phyloP scores from a whole-genome alignment of 2,113 vertebrate species.

The Peromyscus leucopus region DNA sequence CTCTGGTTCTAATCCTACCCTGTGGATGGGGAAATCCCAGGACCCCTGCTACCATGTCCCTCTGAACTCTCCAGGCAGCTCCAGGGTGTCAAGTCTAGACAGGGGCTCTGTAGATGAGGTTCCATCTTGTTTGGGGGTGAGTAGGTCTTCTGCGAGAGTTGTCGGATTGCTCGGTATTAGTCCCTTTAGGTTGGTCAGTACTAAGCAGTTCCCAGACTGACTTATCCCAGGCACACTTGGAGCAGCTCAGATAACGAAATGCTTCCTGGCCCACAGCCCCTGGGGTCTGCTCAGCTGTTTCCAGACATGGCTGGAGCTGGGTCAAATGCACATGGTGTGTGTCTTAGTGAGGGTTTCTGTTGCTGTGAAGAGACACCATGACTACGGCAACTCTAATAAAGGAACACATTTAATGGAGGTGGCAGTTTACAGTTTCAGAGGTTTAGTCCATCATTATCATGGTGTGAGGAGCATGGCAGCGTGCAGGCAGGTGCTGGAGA shows the following conservation, averaged over 20 bases:
- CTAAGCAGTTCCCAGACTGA: not conserved
- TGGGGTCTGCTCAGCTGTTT: not conserved
- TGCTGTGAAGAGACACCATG: not conserved
- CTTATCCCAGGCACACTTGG: not conserved
- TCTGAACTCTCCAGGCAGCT: not conserved
- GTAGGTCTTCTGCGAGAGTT: not conserved
- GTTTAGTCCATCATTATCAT: not conserved
- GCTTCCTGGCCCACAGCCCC: not conserved
- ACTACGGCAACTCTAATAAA: not conserved
- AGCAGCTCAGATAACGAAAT: not conserved
- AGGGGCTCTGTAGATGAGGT: not conserved
- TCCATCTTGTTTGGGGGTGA: not conserved
- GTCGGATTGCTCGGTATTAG: not conserved
- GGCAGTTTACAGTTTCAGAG: not conserved
- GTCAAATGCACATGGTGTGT: not conserved
- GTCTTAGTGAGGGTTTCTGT: not conserved
- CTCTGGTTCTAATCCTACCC: not conserved
- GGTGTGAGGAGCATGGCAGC: not conserved
- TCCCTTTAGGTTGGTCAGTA: not conserved
- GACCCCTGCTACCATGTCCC: not conserved
- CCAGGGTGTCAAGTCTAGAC: not conserved
- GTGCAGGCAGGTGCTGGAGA: not conserved
- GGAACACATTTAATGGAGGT: not conserved
- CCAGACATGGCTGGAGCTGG: not conserved
- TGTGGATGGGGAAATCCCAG: not conserved